These are phyloP conservation scores for Atrichornis clamosus DNA, from an alignment of 2,113 vertebrate species.

Conservation along the genomic window DNA sequence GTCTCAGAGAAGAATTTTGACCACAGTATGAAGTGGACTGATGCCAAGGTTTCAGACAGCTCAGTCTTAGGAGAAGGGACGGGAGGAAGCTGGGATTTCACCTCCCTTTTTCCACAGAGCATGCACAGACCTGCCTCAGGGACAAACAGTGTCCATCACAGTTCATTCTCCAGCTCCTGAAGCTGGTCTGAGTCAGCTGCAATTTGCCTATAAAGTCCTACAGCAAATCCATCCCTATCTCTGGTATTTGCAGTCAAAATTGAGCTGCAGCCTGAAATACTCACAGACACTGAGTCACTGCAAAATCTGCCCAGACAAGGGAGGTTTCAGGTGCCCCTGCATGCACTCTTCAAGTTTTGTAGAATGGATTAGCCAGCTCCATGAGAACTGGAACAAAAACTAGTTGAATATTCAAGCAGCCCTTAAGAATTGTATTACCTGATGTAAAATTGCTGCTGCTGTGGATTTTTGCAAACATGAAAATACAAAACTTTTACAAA, in stretches of 20 bases:
- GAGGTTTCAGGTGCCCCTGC: neutral
- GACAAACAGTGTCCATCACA: neutral
- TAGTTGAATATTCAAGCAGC: neutral
- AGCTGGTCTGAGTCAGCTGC: neutral
- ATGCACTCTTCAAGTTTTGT: neutral
- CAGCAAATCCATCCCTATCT: neutral
- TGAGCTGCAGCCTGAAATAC: neutral
- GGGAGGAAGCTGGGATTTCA: neutral
- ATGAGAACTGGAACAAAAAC: neutral
- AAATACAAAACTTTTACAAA: neutral
- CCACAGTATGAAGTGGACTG: neutral
- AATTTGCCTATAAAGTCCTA: neutral
- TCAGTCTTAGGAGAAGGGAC: neutral
- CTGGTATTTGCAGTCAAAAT: neutral
- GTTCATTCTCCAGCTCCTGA: neutral
- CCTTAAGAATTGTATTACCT: neutral
- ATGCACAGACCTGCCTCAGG: neutral
- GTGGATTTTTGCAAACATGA: neutral
- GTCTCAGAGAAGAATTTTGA: neutral
- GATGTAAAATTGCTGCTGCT: neutral
- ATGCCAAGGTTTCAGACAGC: neutral
- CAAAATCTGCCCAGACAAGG: neutral
- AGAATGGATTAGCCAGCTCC: neutral
- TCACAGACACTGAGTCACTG: neutral
- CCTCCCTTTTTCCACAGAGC: neutral